Percentiles rank a stretch among this genome's conserved stretches.
Evolutionary conservation across 2,113 vertebrate species (phyloP).

Genomic region (Edolisoma coerulescens): DNA sequence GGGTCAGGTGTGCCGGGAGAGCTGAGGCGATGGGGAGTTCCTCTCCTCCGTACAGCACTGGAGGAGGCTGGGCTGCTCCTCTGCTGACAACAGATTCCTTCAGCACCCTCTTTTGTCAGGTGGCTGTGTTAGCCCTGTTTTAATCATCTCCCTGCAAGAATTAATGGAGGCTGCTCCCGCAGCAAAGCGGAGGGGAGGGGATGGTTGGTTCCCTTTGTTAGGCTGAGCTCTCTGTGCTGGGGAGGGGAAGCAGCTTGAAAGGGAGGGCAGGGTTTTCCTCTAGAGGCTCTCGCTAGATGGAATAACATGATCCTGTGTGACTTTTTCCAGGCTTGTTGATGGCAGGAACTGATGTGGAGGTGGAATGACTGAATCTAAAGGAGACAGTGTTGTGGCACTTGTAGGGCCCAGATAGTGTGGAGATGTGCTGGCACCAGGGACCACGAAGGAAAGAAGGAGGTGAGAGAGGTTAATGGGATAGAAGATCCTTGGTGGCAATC

Average conservation of each 20-base stretch:
- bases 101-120: background rate
- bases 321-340: background rate
- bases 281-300: background rate
- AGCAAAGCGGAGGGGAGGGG: background rate
- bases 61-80: background rate
- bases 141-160: background rate
- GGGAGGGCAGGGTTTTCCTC: background rate
- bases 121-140: background rate
- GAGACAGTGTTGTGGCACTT: background rate
- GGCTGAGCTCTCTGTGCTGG: background rate
- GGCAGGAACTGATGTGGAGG: background rate
- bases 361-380: background rate
- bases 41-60: background rate
- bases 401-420: background rate
- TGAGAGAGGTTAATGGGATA: background rate
- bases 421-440: background rate
- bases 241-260: background rate
- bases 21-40: background rate
- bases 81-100: background rate
- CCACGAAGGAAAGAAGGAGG: background rate
- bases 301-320: background rate
- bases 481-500: background rate
- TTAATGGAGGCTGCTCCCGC: accelerated
- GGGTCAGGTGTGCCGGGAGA: background rate
- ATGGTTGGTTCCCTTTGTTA: accelerated